These are phyloP conservation scores for Puma concolor DNA, from an alignment of 2,113 vertebrate species.

Conservation along the genomic window DNA sequence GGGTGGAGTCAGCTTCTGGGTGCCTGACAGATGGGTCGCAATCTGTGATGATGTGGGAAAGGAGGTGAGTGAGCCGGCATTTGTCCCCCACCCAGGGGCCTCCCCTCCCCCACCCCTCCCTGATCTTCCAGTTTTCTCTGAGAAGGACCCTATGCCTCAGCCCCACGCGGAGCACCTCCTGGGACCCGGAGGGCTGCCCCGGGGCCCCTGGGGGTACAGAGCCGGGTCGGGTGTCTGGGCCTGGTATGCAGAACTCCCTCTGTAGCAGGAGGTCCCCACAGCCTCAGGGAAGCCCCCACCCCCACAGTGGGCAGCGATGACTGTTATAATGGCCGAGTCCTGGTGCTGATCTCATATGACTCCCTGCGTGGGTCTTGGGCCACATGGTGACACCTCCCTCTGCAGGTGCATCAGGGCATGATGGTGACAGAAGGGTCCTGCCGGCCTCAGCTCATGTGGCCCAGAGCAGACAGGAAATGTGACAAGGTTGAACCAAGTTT, in stretches of 20 bases:
- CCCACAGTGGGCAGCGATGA: not conserved
- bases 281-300: not conserved
- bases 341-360: not conserved
- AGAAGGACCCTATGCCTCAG: not conserved
- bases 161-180: not conserved
- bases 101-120: not conserved
- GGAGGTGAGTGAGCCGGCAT: not conserved
- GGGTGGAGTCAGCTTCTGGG: not conserved
- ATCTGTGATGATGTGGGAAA: not conserved
- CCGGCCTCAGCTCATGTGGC: not conserved
- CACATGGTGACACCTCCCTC: not conserved
- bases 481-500: not conserved
- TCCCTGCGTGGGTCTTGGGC: not conserved
- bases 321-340: not conserved
- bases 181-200: not conserved
- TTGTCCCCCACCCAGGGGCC: fast-evolving
- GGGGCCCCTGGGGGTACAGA: not conserved
- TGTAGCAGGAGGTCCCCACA: not conserved
- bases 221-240: not conserved
- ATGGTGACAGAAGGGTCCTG: no score
- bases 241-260: not conserved
- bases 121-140: not conserved
- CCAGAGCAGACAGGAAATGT: not conserved
- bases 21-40: not conserved
- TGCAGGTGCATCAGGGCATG: not conserved